These are phyloP conservation scores for Atherinomorus stipes DNA, from an alignment of 2,113 vertebrate genomes.

Conservation along the genomic window DNA sequence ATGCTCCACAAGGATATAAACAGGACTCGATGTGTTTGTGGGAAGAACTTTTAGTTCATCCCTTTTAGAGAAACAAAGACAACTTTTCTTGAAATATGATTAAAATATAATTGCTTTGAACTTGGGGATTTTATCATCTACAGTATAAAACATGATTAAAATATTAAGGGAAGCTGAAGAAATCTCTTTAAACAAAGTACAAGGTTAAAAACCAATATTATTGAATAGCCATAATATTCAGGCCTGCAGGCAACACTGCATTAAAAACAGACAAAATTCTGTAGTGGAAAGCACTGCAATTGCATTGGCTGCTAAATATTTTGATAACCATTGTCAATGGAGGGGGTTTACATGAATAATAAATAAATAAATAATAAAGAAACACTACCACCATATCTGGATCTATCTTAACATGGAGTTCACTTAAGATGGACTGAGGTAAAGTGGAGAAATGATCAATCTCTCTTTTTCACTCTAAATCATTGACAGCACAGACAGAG, in stretches of 20 bases:
- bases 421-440: too few relatives aligned
- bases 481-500: not conserved
- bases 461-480: too few relatives aligned
- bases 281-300: not conserved
- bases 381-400: too few relatives aligned
- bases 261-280: not conserved
- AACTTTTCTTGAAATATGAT: not conserved
- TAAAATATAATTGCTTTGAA: not conserved
- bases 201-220: not conserved
- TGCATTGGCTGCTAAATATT: not conserved
- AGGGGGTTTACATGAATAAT: not conserved
- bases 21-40: not conserved
- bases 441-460: too few relatives aligned
- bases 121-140: not conserved
- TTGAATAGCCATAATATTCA: not conserved
- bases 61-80: not conserved
- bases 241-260: not conserved
- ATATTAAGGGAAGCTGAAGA: not conserved
- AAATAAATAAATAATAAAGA: too few relatives aligned
- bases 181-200: not conserved
- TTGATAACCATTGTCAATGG: not conserved
- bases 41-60: not conserved
- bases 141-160: not conserved
- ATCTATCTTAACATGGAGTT: too few relatives aligned
- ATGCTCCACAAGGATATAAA: conserved; percentile 1